phyloP scores from a whole-genome alignment of 2,113 vertebrate genomes.

The Notarius lentiginosus region DNA sequence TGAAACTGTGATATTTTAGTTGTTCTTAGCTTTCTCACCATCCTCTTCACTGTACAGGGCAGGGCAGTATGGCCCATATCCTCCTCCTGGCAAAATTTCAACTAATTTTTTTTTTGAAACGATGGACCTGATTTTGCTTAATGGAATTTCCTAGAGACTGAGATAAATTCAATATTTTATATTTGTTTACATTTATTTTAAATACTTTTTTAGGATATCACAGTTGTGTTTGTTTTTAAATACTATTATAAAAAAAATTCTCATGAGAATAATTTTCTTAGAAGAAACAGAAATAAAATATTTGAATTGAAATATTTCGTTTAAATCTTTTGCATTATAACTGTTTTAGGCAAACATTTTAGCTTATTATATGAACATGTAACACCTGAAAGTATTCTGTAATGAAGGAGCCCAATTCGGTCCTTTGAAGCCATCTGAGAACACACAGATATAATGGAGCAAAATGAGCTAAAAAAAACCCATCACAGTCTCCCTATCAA shows the following conservation, averaged over 20 bases:
- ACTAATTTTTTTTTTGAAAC: not conserved
- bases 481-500: not conserved
- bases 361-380: not conserved
- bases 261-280: not conserved
- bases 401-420: conserved; percentile 93
- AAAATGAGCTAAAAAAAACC: not conserved
- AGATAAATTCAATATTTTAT: not conserved
- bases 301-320: not conserved
- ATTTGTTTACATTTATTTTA: not conserved
- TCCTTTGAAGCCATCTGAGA: conserved; percentile 87
- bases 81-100: not conserved
- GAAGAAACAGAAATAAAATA: not conserved
- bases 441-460: conserved; percentile 47
- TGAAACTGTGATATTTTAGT: not conserved
- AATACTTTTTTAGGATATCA: not conserved
- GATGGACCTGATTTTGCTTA: not conserved
- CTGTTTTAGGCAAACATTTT: not conserved
- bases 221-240: not conserved
- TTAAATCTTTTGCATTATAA: not conserved
- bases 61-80: not conserved
- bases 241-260: not conserved
- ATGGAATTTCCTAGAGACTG: not conserved
- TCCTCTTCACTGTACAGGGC: not conserved
- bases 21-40: not conserved
- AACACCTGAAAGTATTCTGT: conserved; percentile 94